Evolutionary conservation across 2,888 invertebrate genomes (phyloP), one percentile per base, ranked within the genome.

Genomic region (Seladonia tumulorum): DNA sequence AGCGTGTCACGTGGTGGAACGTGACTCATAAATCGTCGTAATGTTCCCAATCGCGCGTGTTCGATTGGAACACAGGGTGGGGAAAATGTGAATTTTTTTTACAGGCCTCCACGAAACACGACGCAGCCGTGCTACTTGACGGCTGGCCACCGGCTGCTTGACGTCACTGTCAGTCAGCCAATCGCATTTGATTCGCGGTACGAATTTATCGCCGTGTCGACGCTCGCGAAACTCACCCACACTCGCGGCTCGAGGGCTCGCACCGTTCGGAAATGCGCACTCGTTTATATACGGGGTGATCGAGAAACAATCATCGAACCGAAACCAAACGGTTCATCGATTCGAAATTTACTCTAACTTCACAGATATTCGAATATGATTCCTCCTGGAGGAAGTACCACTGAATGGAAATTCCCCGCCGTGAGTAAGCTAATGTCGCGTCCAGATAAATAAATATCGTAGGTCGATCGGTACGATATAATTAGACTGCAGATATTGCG

Each of bases 141-240:
- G 73, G 72, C 35, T 75, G 77, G 60, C 73, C 76, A 78, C 75
- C 72, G 22, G 68, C 45, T 66, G 66, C 35, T 72, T 87, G 90
- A 90, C 86, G 82, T 87, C 88, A 89, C 76, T 66, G 74, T 63
- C 79, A 53, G n/a, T 63, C 71, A 74, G 39, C 82, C 84, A 90
- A 90, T 87, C 80, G 77, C 74, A 49, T 85, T 81, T 71, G 75
- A 87, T 87, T 87, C 74, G 82, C 86, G 83, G 87, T 80, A 89
- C 85, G 83, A 90, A 88, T 87, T 89, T 89, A 90, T 90, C 86
- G 83, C n/a, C 72, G 70, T 45, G 39, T 70, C 74, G 70, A 75
- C 79, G 71, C 68, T 81, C 81, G 72, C 63, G 39, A 71, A 74
- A 77, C 53, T 81, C 76, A 45, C 76, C 72, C 76, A 77, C 73